Evolutionary conservation across 1,140 invertebrate genomes (phyloP), one percentile per base, ranked within the genome.

Genomic region (Thalassaphorura encarpata): DNA sequence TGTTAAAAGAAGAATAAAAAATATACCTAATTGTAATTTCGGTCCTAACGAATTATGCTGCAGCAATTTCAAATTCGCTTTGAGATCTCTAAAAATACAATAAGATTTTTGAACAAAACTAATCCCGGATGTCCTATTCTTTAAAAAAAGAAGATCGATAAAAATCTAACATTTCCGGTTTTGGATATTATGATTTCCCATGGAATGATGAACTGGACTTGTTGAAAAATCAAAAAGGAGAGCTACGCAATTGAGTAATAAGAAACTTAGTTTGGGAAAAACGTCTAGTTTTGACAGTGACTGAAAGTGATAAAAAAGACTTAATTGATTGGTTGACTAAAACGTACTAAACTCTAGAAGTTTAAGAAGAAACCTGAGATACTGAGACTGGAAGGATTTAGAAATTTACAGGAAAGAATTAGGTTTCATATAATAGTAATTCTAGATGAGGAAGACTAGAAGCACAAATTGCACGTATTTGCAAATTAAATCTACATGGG

Each of bases 251-350:
- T 31, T 33, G 28, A 54, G 52, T 40, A 47, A 24, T 27, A 54
- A 61, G 24, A 54, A 47, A 46, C 52, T 52, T 70, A 80, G 81
- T 43, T 80, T 87, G 40, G 90, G 96, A 70, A 1, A 88, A 94
- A 69, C 73, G 84, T 0, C 82, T 89, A 4, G 84, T 94, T 45
- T 94, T 90, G 89, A 87, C 89, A 62, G 88, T 94, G 70, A 85
- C 95, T 5, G 83, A 90, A 52, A 84, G 88, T 58, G 80, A 82
- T 0, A 89, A 87, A 67, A 82, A 84, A 60, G 85, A 90, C 67
- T 73, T 95, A 16, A 71, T 84, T 0, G 79, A 79, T 28, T 97
- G 93, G 93, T 67, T 93, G 3, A 81, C 78, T 56, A 82, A 87
- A 62, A 90, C 86, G 8, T 83, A 84, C 59, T 79, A 82, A 63